A percentile compares a stretch with the other conserved stretches of the same genome.
Conservation (phyloP, 35 echinoderm and acorn worm species). For the Apostichopus californicus region DNA sequence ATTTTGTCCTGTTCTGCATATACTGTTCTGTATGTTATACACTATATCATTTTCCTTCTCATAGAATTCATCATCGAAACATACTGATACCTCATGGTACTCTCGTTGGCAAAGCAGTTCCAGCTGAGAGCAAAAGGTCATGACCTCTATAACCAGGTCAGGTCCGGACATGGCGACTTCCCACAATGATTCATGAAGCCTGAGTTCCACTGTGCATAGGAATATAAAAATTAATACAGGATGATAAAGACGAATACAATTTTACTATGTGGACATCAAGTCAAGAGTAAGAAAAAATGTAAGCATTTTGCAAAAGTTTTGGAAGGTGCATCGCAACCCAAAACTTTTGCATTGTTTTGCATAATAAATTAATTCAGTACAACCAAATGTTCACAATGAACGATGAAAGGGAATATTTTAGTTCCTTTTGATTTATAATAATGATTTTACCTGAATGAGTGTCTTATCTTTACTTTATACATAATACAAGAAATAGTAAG, state of each 20-base stretch:
- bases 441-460: no score
- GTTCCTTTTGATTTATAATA: no score
- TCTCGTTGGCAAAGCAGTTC: constrained; percentile 43
- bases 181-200: constrained; percentile 38
- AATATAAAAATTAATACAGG: background rate
- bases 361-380: no score
- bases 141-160: constrained; percentile 44
- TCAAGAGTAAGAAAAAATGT: background rate
- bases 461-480: no score
- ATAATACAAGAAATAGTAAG: no score
- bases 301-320: background rate
- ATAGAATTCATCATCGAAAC: background rate
- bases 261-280: background rate
- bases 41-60: background rate
- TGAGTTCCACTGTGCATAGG: constrained; percentile 7
- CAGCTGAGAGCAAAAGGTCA: constrained; percentile 45
- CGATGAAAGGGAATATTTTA: no score
- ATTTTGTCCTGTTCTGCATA: no score
- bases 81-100: background rate
- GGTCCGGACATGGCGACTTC: constrained; percentile 43
- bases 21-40: no score
- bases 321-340: background rate
- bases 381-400: no score
- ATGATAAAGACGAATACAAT: no score
- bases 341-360: no score